Evolutionary conservation across 2,113 vertebrate genomes (phyloP).

Genomic region (Oreotrochilus melanogaster): DNA sequence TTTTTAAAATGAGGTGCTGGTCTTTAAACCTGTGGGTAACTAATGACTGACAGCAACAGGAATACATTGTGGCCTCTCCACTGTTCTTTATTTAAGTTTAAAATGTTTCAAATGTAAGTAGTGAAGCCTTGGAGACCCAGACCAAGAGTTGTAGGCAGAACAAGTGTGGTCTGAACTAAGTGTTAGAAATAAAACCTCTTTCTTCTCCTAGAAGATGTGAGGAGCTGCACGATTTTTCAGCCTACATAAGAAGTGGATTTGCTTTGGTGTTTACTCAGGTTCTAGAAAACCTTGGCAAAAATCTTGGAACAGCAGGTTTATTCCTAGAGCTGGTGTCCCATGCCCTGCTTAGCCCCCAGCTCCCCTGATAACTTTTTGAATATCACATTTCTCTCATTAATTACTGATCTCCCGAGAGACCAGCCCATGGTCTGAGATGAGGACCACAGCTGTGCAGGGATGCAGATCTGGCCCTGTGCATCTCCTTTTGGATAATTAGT

Average conservation of each 20-base stretch:
- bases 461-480: neutral
- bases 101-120: neutral
- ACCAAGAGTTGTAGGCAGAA: neutral
- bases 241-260: neutral
- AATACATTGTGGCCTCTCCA: accelerated
- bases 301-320: neutral
- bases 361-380: neutral
- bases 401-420: neutral
- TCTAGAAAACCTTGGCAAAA: neutral
- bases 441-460: neutral
- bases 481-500: neutral
- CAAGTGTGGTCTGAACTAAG: neutral
- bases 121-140: neutral
- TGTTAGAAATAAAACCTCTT: neutral
- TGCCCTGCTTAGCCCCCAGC: neutral
- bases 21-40: neutral
- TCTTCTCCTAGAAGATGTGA: neutral
- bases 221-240: neutral
- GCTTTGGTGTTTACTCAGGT: neutral
- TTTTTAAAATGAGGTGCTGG: neutral
- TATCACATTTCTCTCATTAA: neutral
- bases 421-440: neutral
- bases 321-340: neutral
- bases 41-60: neutral
- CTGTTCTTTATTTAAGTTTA: neutral